These are phyloP conservation scores for Caenorhabditis sulstoni DNA, from an alignment of 2,888 invertebrate genomes.

Conservation along the genomic window DNA sequence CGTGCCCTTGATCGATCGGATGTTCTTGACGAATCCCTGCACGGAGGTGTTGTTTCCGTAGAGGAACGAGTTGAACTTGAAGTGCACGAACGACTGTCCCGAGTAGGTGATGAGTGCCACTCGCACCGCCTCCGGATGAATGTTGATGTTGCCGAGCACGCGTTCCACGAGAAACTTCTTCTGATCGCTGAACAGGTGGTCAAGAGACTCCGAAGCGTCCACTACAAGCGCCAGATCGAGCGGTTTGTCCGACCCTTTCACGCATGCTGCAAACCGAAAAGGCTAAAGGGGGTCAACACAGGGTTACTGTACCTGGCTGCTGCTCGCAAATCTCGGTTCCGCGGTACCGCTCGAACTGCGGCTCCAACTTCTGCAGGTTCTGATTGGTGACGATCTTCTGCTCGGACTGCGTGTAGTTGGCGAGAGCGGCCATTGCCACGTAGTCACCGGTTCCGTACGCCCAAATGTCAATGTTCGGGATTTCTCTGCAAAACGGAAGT, in stretches of 20 bases:
- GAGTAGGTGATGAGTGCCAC: slow-evolving; percentile 77
- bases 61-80: slow-evolving; percentile 74
- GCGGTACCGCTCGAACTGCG: slow-evolving; percentile 74
- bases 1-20: slow-evolving; percentile 77
- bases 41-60: slow-evolving; percentile 76
- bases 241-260: slow-evolving; percentile 79
- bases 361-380: slow-evolving; percentile 75
- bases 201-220: slow-evolving; percentile 78
- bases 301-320: slow-evolving; percentile 66
- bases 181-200: slow-evolving; percentile 75
- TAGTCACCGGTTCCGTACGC: slow-evolving; percentile 80
- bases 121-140: slow-evolving; percentile 79
- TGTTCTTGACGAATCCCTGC: slow-evolving; percentile 69
- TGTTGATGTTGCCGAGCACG: slow-evolving; percentile 76
- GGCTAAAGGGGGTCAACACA: background rate
- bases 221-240: slow-evolving; percentile 77
- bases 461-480: slow-evolving; percentile 77
- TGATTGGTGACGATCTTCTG: slow-evolving; percentile 77
- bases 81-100: slow-evolving; percentile 74
- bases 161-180: slow-evolving; percentile 74
- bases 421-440: slow-evolving; percentile 77
- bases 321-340: slow-evolving; percentile 79
- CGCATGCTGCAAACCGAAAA: slow-evolving; percentile 67
- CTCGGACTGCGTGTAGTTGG: slow-evolving; percentile 74
- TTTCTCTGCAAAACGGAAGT: slow-evolving; percentile 30